These are phyloP conservation scores for Neodontobutis hainanensis DNA, from an alignment of 2,113 vertebrate species.

Conservation along the genomic window DNA sequence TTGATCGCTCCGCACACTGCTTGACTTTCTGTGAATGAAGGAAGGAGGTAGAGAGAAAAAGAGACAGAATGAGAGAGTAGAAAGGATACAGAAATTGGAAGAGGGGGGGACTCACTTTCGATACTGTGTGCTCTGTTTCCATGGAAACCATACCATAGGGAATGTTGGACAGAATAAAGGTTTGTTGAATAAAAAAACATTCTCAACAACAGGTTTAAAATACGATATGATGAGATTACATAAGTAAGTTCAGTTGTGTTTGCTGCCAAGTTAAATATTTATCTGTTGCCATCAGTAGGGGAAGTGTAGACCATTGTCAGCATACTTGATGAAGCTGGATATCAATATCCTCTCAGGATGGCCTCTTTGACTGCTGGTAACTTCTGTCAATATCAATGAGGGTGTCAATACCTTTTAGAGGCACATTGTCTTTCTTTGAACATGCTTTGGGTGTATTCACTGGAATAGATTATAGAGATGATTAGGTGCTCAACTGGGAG, in stretches of 20 bases:
- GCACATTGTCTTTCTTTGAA: slow-evolving; percentile 53
- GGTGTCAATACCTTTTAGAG: slow-evolving; percentile 78
- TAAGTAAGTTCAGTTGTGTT: slow-evolving; percentile 40
- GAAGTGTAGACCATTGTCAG: slow-evolving; percentile 39
- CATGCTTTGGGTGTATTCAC: slow-evolving; percentile 41
- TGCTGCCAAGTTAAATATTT: slow-evolving; percentile 28
- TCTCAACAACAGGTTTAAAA: slow-evolving; percentile 24
- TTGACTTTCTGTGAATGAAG: slow-evolving; percentile 73
- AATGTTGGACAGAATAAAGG: slow-evolving; percentile 39
- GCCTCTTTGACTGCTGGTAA: slow-evolving; percentile 79
- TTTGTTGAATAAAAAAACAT: slow-evolving; percentile 30
- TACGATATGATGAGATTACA: slow-evolving; percentile 41
- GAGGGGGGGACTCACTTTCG: slow-evolving; percentile 55
- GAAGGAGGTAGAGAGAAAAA: slow-evolving; percentile 43
- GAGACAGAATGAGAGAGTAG: slow-evolving; percentile 40
- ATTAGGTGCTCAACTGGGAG: slow-evolving; percentile 21
- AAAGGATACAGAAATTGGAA: slow-evolving; percentile 53
- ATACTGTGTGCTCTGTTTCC: slow-evolving; percentile 68
- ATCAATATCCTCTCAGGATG: slow-evolving; percentile 77
- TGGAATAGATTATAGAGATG: slow-evolving; percentile 43
- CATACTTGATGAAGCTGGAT: slow-evolving; percentile 66
- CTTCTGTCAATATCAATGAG: slow-evolving; percentile 84
- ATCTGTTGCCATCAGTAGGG: slow-evolving; percentile 15
- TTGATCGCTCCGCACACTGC: slow-evolving; percentile 74
- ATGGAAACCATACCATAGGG: slow-evolving; percentile 73